These are phyloP conservation scores for Listrodromus nycthemerus DNA, from an alignment of 2,888 invertebrate genomes.

Conservation along the genomic window DNA sequence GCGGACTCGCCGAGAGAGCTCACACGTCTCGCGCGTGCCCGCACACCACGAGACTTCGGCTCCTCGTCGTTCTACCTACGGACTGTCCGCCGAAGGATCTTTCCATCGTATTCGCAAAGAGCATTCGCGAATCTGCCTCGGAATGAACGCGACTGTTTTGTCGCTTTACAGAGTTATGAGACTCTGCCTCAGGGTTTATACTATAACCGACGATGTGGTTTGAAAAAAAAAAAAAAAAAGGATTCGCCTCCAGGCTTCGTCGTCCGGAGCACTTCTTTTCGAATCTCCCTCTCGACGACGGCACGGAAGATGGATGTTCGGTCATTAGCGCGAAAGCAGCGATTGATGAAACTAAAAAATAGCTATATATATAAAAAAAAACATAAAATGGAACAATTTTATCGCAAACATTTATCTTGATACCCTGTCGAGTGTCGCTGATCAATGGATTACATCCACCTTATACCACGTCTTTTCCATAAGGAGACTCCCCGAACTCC, in stretches of 20 bases:
- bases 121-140: conserved; percentile 8
- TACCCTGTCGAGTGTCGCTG: neutral
- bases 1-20: conserved; percentile 19
- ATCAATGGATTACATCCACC: conserved; percentile 1
- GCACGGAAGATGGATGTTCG: conserved; percentile 11
- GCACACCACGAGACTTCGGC: conserved; percentile 49
- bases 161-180: conserved; percentile 71
- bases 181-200: conserved; percentile 26
- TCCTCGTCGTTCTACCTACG: conserved; percentile 6
- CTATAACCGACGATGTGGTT: conserved; percentile 3
- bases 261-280: conserved; percentile 8
- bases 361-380: neutral
- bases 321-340: conserved; percentile 4
- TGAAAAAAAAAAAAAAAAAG: conserved; percentile 9
- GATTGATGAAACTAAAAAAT: neutral
- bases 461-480: conserved; percentile 37
- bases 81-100: neutral
- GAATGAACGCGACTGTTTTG: conserved; percentile 68
- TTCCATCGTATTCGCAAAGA: conserved; percentile 23
- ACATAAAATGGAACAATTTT: conserved; percentile 10
- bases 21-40: conserved; percentile 51
- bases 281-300: neutral
- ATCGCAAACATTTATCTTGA: conserved; percentile 11
- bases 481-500: conserved; percentile 33
- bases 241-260: conserved; percentile 15